These are phyloP conservation scores for Salvelinus fontinalis DNA, from an alignment of 2,113 vertebrate genomes.

Conservation along the genomic window DNA sequence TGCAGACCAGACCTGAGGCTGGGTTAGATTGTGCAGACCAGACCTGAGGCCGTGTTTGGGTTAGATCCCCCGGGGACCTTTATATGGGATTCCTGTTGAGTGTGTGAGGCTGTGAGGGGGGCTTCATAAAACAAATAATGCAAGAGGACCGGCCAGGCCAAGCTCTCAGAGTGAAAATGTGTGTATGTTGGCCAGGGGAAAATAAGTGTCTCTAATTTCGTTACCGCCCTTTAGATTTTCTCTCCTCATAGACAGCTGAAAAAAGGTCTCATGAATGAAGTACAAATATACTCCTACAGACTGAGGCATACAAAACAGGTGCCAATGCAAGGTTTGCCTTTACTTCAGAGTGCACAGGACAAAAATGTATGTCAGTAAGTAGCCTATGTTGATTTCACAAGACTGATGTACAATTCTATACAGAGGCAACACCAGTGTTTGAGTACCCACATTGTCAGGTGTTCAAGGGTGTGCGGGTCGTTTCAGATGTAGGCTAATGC, in stretches of 20 bases:
- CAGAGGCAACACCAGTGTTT: not conserved
- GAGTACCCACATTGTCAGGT: not conserved
- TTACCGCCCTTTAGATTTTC: no score
- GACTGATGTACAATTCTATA: not conserved
- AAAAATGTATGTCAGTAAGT: not conserved
- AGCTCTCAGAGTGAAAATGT: not conserved
- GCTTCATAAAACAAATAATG: conserved; percentile 21
- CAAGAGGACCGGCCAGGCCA: not conserved
- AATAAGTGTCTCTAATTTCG: not conserved
- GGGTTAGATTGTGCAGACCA: no score
- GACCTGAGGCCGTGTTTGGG: no score
- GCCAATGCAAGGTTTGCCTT: not conserved
- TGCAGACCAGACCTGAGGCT: no score
- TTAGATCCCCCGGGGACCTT: not conserved
- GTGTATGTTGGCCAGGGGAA: not conserved
- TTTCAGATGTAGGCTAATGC: not conserved
- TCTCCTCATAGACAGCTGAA: not conserved
- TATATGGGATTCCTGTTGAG: not conserved
- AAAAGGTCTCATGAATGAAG: not conserved
- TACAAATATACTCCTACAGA: not conserved
- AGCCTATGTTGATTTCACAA: not conserved
- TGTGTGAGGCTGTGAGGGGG: conserved; percentile 4
- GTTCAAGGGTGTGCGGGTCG: not conserved
- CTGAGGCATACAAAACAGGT: not conserved
- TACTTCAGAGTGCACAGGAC: not conserved